Evolutionary conservation across 92 coral and sea anemone species (phyloP), one percentile per base, ranked within the genome.

Genomic region (Galaxea fascicularis): DNA sequence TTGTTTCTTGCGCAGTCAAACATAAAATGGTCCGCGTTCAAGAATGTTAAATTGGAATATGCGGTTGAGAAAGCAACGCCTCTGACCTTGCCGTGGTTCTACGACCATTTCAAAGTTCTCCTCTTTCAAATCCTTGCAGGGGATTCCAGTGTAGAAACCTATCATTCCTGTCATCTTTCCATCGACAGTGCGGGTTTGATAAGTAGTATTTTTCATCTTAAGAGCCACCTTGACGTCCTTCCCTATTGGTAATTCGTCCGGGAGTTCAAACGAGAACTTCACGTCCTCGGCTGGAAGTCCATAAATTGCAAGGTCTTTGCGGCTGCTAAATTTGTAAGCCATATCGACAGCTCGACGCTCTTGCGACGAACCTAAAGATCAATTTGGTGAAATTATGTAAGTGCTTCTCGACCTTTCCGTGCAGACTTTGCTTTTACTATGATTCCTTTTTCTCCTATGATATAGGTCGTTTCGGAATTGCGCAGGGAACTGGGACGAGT

Each of bases 241-340:
- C 6, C 95, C 95, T 41, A 90, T 78, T 70, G 63, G 78, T 10
- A 89, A 82, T 0, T 59, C 83, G 4, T 76, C 79, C 18, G 74
- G 77, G 52, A 87, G 31, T 14, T 87, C 88, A 49, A 65, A 83
- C 14, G 65, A n/a, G 74, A 90, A 90, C 57, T 68, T 62, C 9
- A 90, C 91, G 39, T 90, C 93, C 41, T 80, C 74, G 8, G 46
- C 69, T 1, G 83, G 71, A 0, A 57, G 65, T 24, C 58, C 28
- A 39, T 86, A 86, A 20, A 86, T 68, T 4, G 78, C 31, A 51
- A 87, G 87, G 49, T 93, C 90, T 64, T 71, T 87, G 26, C 94
- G 85, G 13, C 92, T 82, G 82, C 96, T 90, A 71, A 53, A 90
- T 35, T 64, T 90, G 80, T 83, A 59, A 0, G 94, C 96, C 75